These are phyloP conservation scores for Anastrepha obliqua DNA, from an alignment of 1,140 invertebrate species.

Conservation along the genomic window DNA sequence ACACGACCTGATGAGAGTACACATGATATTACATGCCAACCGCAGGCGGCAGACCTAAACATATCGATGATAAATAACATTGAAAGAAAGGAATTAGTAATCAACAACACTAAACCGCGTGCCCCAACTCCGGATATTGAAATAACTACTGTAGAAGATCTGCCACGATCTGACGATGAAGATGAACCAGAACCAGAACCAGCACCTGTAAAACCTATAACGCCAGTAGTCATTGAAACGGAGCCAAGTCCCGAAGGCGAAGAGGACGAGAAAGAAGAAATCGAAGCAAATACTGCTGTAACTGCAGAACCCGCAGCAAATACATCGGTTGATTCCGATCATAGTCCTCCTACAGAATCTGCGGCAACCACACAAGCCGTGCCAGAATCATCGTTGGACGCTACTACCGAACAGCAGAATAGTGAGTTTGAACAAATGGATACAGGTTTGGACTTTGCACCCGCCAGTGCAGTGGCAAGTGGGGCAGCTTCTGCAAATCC, in stretches of 20 bases:
- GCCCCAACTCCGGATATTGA: constrained; percentile 72
- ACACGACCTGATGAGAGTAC: constrained; percentile 71
- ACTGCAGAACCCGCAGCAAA: constrained; percentile 25
- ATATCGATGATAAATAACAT: constrained; percentile 56
- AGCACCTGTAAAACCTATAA: not conserved
- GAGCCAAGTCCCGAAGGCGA: constrained; percentile 61
- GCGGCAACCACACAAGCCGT: constrained; percentile 59
- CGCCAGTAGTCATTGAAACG: constrained; percentile 54
- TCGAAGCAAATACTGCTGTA: not conserved
- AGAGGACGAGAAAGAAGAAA: constrained; percentile 2
- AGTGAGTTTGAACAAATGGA: constrained; percentile 71
- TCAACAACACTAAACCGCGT: constrained; percentile 61
- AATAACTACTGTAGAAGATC: constrained; percentile 71
- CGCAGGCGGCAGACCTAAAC: constrained; percentile 63
- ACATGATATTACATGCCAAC: constrained; percentile 70
- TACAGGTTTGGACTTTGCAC: constrained; percentile 69
- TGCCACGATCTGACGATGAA: constrained; percentile 72
- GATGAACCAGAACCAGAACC: constrained; percentile 64
- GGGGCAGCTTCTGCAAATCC: constrained; percentile 74
- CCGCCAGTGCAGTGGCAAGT: constrained; percentile 62
- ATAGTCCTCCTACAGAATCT: constrained; percentile 68
- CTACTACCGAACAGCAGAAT: constrained; percentile 51
- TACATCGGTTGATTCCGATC: constrained; percentile 59
- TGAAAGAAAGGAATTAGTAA: constrained; percentile 61
- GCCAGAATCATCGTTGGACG: constrained; percentile 54